Evolutionary conservation across 2,797 vertebrate species (phyloP).

Genomic region (Ciconia nigra): DNA sequence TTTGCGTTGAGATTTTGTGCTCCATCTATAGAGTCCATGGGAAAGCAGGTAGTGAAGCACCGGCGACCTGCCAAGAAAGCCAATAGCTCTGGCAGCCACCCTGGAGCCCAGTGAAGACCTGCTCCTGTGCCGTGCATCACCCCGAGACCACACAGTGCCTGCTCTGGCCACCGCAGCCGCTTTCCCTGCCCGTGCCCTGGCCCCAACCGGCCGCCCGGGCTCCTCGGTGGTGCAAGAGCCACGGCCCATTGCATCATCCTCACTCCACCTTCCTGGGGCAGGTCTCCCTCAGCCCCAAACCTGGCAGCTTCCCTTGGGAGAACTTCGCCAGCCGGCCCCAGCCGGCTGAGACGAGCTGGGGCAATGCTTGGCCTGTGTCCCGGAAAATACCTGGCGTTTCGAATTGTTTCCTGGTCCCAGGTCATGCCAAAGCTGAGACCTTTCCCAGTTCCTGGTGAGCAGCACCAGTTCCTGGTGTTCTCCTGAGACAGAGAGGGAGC

Average conservation of each 20-base stretch:
- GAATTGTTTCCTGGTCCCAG: background rate
- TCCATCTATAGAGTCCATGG: background rate
- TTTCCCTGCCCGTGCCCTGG: fast-evolving
- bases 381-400: background rate
- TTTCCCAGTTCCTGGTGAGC: background rate
- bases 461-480: background rate
- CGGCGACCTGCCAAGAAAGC: background rate
- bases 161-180: fast-evolving
- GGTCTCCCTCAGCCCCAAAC: background rate
- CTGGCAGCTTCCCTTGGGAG: background rate
- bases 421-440: background rate
- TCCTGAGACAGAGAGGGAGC: background rate
- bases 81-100: background rate
- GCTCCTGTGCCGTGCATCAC: fast-evolving
- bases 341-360: fast-evolving
- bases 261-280: background rate
- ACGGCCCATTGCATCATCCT: conserved; percentile 10
- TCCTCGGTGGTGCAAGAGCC: background rate
- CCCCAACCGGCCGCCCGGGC: fast-evolving
- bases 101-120: fast-evolving
- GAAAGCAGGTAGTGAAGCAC: background rate
- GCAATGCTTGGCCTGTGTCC: fast-evolving
- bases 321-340: background rate
- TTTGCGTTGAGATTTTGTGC: background rate
- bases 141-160: fast-evolving